phyloP scores from a whole-genome alignment of 2,113 vertebrate genomes.

The Odocoileus virginianus region DNA sequence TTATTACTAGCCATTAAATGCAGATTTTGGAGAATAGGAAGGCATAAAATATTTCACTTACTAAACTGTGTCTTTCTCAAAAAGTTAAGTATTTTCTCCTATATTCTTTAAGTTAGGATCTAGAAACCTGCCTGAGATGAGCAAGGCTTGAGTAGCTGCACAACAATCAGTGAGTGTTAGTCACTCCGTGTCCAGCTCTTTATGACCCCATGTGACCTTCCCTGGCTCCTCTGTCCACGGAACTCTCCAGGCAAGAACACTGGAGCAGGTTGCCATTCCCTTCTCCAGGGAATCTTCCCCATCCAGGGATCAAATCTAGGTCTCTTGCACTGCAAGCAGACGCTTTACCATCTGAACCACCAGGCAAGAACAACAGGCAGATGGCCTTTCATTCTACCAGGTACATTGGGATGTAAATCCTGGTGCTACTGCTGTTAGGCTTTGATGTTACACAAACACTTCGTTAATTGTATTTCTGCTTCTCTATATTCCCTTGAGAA shows the following conservation, averaged over 20 bases:
- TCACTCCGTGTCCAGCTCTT: neutral
- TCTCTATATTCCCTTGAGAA: neutral
- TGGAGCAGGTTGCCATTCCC: neutral
- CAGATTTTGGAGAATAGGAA: neutral
- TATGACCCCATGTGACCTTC: neutral
- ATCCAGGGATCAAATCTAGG: neutral
- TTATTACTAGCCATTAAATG: neutral
- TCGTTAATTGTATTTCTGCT: neutral
- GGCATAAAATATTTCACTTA: neutral
- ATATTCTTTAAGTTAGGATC: neutral
- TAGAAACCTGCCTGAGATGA: neutral
- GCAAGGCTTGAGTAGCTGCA: neutral
- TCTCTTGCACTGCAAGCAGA: neutral
- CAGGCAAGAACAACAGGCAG: neutral
- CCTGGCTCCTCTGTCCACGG: neutral
- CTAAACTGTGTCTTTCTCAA: neutral
- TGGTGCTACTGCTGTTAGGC: too few species aligned
- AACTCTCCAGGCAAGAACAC: neutral
- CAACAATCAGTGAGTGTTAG: neutral
- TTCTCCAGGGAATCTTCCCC: neutral
- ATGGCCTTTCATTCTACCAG: neutral
- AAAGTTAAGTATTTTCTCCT: neutral
- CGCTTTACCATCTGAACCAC: neutral
- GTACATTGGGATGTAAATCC: neutral
- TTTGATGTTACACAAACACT: neutral